These are phyloP conservation scores for Onychostruthus taczanowskii DNA, from an alignment of 2,113 vertebrate species.

Conservation along the genomic window DNA sequence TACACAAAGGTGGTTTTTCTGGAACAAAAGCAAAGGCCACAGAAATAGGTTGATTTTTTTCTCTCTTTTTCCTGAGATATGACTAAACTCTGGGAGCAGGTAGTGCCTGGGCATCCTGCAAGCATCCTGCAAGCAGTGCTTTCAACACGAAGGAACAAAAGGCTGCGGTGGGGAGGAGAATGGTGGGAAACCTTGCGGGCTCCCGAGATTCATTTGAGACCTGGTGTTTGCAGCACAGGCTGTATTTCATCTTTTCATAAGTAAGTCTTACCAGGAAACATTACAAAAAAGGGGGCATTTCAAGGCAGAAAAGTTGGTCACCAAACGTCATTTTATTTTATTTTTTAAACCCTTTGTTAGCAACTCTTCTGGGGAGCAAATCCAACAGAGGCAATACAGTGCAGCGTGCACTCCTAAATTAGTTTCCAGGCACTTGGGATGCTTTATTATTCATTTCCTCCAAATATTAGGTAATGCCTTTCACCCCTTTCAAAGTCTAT, in stretches of 20 bases:
- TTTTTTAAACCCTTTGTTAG: constrained; percentile 55
- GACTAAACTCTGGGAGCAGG: not conserved
- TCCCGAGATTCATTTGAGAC: not conserved
- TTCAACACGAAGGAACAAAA: constrained; percentile 24
- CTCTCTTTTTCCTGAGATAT: not conserved
- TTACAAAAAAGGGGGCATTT: constrained; percentile 57
- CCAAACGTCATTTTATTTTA: constrained; percentile 11
- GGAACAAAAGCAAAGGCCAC: constrained; percentile 4
- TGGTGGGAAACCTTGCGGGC: not conserved
- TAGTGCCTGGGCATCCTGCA: not conserved
- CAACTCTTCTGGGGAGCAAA: constrained; percentile 44
- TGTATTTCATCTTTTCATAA: constrained; percentile 66
- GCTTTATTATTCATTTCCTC: constrained; percentile 72
- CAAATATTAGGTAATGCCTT: constrained; percentile 69
- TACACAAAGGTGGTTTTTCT: not conserved
- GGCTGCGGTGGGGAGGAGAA: not conserved
- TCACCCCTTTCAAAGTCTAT: constrained; percentile 33
- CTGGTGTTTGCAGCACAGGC: constrained; percentile 22
- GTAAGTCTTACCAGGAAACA: constrained; percentile 56
- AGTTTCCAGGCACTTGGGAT: constrained; percentile 62
- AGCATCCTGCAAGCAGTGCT: not conserved
- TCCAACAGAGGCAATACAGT: constrained; percentile 34
- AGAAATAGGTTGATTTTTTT: not conserved
- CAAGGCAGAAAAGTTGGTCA: constrained; percentile 61
- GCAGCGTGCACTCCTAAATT: constrained; percentile 65